These are phyloP conservation scores for Sprattus sprattus DNA, from an alignment of 2,113 vertebrate genomes.

Conservation along the genomic window DNA sequence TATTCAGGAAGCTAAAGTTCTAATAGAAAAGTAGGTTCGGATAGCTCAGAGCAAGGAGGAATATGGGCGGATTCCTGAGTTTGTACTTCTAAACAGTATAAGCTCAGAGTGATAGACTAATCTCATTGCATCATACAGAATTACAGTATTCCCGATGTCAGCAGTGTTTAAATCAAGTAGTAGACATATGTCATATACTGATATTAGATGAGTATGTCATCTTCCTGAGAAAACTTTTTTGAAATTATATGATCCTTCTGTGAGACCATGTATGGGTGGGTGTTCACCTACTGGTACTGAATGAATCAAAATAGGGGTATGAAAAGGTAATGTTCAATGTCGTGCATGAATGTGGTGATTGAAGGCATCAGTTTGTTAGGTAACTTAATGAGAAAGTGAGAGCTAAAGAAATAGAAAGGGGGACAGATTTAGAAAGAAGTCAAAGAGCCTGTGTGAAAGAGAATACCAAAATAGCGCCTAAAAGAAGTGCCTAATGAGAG, in stretches of 20 bases:
- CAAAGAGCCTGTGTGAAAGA: too few relatives aligned
- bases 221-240: neutral
- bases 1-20: neutral
- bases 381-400: too few relatives aligned
- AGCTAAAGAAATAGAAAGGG: too few relatives aligned
- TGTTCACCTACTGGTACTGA: too few relatives aligned
- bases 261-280: neutral
- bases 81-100: neutral
- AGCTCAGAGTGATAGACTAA: neutral
- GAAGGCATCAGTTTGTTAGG: too few relatives aligned
- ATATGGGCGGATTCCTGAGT: neutral
- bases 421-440: too few relatives aligned
- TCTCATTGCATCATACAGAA: neutral
- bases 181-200: neutral
- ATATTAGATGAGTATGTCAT: neutral
- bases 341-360: too few relatives aligned
- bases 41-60: neutral
- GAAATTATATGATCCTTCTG: neutral
- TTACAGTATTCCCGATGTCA: neutral
- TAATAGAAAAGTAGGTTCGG: neutral
- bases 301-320: too few relatives aligned
- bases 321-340: too few relatives aligned
- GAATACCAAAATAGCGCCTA: too few relatives aligned
- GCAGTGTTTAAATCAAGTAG: neutral
- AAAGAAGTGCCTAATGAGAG: too few relatives aligned